These are phyloP conservation scores for Zophobas atratus DNA, from an alignment of 1,140 invertebrate species.

Conservation along the genomic window DNA sequence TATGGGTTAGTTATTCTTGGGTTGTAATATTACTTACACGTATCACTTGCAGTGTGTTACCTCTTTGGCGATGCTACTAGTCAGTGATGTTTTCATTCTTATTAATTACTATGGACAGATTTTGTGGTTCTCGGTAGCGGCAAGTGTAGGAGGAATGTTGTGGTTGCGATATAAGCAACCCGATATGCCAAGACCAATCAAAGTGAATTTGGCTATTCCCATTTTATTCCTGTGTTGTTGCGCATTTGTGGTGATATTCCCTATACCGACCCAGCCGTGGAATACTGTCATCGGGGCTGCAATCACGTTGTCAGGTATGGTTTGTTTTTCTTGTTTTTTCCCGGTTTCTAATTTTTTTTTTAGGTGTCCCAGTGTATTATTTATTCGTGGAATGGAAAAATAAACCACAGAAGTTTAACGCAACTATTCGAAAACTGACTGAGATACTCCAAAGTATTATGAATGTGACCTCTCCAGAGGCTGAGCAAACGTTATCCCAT, in stretches of 20 bases:
- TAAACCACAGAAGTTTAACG: slow-evolving; percentile 73
- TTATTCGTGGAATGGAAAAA: slow-evolving; percentile 89
- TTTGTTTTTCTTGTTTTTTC: neutral
- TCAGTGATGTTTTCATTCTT: slow-evolving; percentile 79
- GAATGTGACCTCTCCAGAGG: slow-evolving; percentile 63
- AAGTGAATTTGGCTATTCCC: slow-evolving; percentile 84
- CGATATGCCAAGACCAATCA: slow-evolving; percentile 85
- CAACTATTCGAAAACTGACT: slow-evolving; percentile 66
- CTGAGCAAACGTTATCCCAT: slow-evolving; percentile 53
- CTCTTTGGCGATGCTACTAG: slow-evolving; percentile 80
- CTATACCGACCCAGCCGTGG: slow-evolving; percentile 81
- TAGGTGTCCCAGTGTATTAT: slow-evolving; percentile 92
- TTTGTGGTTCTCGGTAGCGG: slow-evolving; percentile 84
- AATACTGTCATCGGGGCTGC: slow-evolving; percentile 88
- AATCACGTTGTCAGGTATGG: slow-evolving; percentile 80
- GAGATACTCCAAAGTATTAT: slow-evolving; percentile 70
- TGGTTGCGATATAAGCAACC: slow-evolving; percentile 83
- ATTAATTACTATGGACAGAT: slow-evolving; percentile 88
- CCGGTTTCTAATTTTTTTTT: slow-evolving; percentile 36
- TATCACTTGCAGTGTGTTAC: slow-evolving; percentile 76
- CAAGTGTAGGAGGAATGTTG: slow-evolving; percentile 84
- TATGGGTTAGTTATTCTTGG: slow-evolving; percentile 66
- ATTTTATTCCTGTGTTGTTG: slow-evolving; percentile 88
- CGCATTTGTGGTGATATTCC: slow-evolving; percentile 85
- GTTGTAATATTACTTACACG: neutral